Base-by-base conservation (phyloP, 2,797 vertebrate species). In the Perodicticus potto region DNA sequence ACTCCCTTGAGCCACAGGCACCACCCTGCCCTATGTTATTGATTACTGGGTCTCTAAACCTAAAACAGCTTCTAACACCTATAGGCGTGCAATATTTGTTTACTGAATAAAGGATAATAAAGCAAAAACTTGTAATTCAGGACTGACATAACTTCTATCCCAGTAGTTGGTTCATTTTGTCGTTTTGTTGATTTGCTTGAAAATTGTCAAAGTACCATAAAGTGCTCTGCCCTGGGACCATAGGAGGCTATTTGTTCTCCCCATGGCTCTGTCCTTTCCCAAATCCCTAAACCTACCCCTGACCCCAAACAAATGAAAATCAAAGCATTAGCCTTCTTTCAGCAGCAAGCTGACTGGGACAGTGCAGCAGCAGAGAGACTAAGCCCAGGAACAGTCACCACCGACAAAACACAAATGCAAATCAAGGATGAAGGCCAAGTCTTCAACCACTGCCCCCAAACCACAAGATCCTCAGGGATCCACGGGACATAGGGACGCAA, bases 41-140 rank as follows among this genome's bases (percentile, higher is more conserved):
- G 27, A 23, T 43, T 65, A 9, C 7, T 2, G 23, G 16, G 73
- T 53, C 34, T 86, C 55, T 70, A 32, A 45, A 81, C 27, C 49
- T 27, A 43, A 37, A 77, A 78, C 7, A 14, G 3, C 29, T 12
- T 55, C n/a, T 57, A 37, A 67, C 9, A 29, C 5, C 19, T 13
- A 80, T 8, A 91, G n/a, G 16, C 37, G 22, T 25, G 88, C 86
- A 32, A 11, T 81, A 65, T 87, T 83, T 70, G 27, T 40, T 70
- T 14, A 78, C 34, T 2, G 7, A 67, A 34, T n/a, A 10, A 93
- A 82, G 9, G 9, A 59, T 34, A 53, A 65, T 27, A 53, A 29
- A 43, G 53, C 25, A 4, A 93, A 92, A 92, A 55, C n/a, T 80
- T 29, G 32, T 65, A 86, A 81, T 85, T 80, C 43, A 85, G 40